Evolutionary conservation across 1,140 invertebrate species (phyloP), one percentile per base, ranked within the genome.

Genomic region (Magallana gigas): DNA sequence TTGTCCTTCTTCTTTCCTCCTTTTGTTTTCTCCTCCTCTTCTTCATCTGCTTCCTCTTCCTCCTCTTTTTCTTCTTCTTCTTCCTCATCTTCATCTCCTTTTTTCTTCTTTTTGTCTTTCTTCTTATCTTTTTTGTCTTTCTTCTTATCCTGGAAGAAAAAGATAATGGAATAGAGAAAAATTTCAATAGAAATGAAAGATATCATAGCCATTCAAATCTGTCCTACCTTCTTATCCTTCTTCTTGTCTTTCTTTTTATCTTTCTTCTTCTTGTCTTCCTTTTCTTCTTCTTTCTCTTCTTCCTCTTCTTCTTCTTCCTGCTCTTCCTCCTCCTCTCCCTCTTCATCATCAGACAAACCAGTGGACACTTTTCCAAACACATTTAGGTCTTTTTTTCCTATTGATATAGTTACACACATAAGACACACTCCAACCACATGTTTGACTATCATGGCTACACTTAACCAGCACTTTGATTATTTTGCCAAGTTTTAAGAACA

Each of bases 221-320:
- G n/a, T 57, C 68, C 11, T 68, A 62, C 86, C 85, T 48, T 71
- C 56, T 57, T 83, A 18, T 64, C 83, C n/a, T 18, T 64, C 76
- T 60, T 89, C 60, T 57, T 87, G 57, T 36, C 83, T 60, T 80
- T 85, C 86, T 36, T 76, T 12, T 76, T 76, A 23, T 83, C 57
- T 58, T 85, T 84, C 7, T 87, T 62, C 57, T 87, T 68, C 9
- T 90, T 62, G 1, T 83, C 76, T 29, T 88, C 71, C 1, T 86
- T 36, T 57, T 87, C 81, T 29, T 36, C 71, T 9, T 88, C 71
- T 1, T 88, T 58, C 23, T 88, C 60, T 0, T 64, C 68, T 85
- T 89, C 59, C 14, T 87, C 82, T 84, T 62, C 88, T 82, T 87
- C 59, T 76, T 89, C 82, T 57, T 90, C 84, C 16, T 88, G 62